Evolutionary conservation across 1,140 invertebrate genomes (phyloP), one percentile per base, ranked within the genome.

Genomic region (Euwallacea similis): DNA sequence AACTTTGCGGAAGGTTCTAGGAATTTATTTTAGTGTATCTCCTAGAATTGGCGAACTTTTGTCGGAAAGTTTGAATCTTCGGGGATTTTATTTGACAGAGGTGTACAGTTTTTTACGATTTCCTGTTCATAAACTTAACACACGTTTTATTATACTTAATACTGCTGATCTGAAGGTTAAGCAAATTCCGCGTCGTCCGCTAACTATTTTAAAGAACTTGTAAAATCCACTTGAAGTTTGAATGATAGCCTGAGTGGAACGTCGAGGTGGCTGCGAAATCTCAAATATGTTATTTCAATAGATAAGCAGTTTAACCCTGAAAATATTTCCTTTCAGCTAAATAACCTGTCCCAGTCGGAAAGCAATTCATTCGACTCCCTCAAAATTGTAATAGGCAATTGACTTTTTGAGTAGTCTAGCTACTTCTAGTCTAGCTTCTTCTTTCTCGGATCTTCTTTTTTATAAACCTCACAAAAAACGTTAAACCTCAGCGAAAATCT

Each of bases 51-150:
- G 65, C 41, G 41, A 67, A 67, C 65, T 67, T 67, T 61, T 68
- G 56, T 50, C 13, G 66, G 66, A 68, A 68, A 68, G 56, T 67
- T 67, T 67, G 65, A 67, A 63, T 69, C 67, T 69, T 69, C 41
- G 44, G 58, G 47, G 60, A 55, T 70, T 64, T 70, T 70, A 70
- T 70, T 70, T 64, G 43, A 61, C 59, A 61, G 66, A 61, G 56
- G 66, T 68, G 56, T 50, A 61, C 43, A 61, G 54, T 44, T 68
- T 68, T 68, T 68, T 66, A 67, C 55, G 15, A 43, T 33, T 67
- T 58, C 42, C 42, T 42, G 42, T 47, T 61, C 47, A 61, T 61
- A 60, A 69, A 69, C 33, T 53, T 69, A 54, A 15, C 43, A 62
- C n/a, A 59, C 42, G 46, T 66, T 10, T 65, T 65, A 50, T 47